Evolutionary conservation across 1,140 invertebrate genomes (phyloP), one percentile per base, ranked within the genome.

Genomic region (Sitodiplosis mosellana): DNA sequence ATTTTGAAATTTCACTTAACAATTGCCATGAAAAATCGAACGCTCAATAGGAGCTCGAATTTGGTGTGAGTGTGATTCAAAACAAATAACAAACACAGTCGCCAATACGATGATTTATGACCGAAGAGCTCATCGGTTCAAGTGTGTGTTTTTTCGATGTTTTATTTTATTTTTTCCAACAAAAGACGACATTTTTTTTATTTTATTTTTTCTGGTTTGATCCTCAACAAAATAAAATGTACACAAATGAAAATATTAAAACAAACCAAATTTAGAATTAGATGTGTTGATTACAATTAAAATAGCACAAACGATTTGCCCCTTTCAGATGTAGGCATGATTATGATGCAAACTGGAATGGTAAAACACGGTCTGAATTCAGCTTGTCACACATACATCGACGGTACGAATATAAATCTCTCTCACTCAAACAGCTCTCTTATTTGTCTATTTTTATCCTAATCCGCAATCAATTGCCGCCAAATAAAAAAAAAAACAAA

Each of bases 291-390:
- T 5, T 27, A 27, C 27, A 27, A 27, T 27, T 27, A 27, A 27
- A 27, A 27, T 10, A 27, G 27, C 41, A 43, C 11, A 15, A 18
- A 20, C n/a, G 40, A 48, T 33, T 38, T 49, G 48, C 46, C 46
- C 36, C 80, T 87, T 86, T 59, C 84, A 87, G 84, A 87, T 87
- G 84, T 87, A 67, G 83, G 84, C 75, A 87, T 87, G 83, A 85
- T 87, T 76, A 84, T 87, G 83, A 85, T 87, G 83, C 83, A 87
- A 80, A 78, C 80, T 64, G 83, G 83, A 73, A 87, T 87, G 83
- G 81, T 87, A 76, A 86, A 84, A 76, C 77, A 82, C 72, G 77
- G 74, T 67, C 69, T 79, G 68, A 83, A 77, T 73, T 68, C 74
- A 65, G 74, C 77, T 67, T 83, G 79, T 74, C 77, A 78, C 73